Evolutionary conservation across 1,140 invertebrate genomes (phyloP).

Genomic region (Pemphigus obesinymphae): DNA sequence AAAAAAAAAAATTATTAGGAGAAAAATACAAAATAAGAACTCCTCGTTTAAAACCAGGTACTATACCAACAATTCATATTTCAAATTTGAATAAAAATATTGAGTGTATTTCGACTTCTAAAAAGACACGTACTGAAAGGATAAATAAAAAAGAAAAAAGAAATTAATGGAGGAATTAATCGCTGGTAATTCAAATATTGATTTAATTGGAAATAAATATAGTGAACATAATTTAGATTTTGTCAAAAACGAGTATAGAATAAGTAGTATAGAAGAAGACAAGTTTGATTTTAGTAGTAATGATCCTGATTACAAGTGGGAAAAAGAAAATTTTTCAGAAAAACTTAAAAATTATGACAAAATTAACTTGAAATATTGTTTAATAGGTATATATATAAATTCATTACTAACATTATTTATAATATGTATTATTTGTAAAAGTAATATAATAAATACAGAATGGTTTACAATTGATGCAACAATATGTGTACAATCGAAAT

Average conservation of each 20-base stretch:
- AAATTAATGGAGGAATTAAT: neutral
- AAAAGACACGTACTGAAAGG: neutral
- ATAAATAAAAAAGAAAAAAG: neutral
- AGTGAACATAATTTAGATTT: neutral
- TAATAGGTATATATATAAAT: neutral
- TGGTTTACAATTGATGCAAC: neutral
- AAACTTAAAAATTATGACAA: too few relatives aligned
- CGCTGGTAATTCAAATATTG: too few relatives aligned
- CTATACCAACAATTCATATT: too few relatives aligned
- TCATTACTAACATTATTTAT: neutral
- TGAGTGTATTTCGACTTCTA: neutral
- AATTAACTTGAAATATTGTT: neutral
- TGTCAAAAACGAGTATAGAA: neutral
- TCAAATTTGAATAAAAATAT: neutral
- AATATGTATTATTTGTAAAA: neutral
- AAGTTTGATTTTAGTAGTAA: neutral
- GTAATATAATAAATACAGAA: neutral
- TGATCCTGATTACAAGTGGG: neutral
- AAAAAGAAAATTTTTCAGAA: neutral
- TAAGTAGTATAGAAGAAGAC: neutral
- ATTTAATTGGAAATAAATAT: neutral
- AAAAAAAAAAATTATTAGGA: constrained; percentile 6
- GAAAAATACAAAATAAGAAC: neutral
- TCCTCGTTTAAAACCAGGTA: neutral
- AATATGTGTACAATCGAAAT: neutral